Conservation (phyloP, 2,113 vertebrate genomes). For the Lasiurus borealis region DNA sequence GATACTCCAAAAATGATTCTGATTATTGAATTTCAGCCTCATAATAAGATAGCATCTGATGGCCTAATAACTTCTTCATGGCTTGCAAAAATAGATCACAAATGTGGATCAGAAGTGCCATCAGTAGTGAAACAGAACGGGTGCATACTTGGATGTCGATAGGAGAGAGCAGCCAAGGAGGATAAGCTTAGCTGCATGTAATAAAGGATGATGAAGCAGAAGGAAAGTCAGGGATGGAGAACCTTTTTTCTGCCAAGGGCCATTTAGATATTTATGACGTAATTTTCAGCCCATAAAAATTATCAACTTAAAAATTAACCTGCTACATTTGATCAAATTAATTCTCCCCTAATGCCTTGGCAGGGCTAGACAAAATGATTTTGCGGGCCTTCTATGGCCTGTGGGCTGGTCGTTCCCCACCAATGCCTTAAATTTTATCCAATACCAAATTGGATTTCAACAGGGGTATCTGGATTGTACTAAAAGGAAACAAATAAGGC, state of each 20-base stretch:
- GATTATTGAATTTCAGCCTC: not conserved
- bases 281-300: too few relatives aligned
- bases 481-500: not conserved
- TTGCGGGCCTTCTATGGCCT: too few relatives aligned
- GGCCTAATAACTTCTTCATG: not conserved
- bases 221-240: not conserved
- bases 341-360: too few relatives aligned
- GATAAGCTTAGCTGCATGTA: not conserved
- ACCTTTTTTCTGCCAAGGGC: too few relatives aligned
- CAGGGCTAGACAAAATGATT: too few relatives aligned
- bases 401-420: too few relatives aligned
- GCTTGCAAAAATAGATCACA: not conserved
- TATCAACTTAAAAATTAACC: too few relatives aligned
- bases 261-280: too few relatives aligned
- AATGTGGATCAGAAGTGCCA: not conserved
- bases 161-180: not conserved
- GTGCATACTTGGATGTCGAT: not conserved
- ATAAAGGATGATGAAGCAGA: not conserved
- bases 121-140: not conserved
- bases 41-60: not conserved
- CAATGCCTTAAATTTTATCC: not conserved
- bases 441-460: not conserved
- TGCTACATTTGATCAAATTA: too few relatives aligned
- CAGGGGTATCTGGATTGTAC: not conserved
- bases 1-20: not conserved